These are phyloP conservation scores for Anoplius nigerrimus DNA, from an alignment of 2,888 invertebrate genomes.

Conservation along the genomic window DNA sequence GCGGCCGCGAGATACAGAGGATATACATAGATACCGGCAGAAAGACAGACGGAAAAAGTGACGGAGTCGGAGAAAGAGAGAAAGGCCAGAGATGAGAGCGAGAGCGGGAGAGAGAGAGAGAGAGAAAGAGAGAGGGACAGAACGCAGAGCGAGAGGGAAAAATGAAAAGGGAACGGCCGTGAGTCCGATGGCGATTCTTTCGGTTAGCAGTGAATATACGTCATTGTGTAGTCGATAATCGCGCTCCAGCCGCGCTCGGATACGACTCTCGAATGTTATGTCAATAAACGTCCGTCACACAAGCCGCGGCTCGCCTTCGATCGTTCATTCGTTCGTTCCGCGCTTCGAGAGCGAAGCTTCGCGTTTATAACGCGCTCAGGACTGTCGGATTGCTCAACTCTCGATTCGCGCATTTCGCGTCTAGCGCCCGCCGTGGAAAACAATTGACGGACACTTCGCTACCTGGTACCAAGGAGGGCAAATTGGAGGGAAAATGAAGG, in stretches of 20 bases:
- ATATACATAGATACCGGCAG: not conserved
- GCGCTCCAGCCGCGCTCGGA: constrained; percentile 7
- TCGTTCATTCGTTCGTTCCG: constrained; percentile 40
- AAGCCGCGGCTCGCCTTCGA: constrained; percentile 20
- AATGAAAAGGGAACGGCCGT: constrained; percentile 2
- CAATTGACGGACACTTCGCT: too few species aligned
- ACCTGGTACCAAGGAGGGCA: too few species aligned
- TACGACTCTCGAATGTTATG: constrained; percentile 37
- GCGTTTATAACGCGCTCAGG: too few species aligned
- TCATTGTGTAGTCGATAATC: constrained; percentile 29
- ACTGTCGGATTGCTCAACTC: too few species aligned
- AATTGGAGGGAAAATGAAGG: too few species aligned
- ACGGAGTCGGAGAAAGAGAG: not conserved
- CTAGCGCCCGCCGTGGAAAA: too few species aligned
- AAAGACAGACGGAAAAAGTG: not conserved
- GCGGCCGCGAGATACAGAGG: too few species aligned
- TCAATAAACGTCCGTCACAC: constrained; percentile 43
- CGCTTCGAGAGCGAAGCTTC: too few species aligned
- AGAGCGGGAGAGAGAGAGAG: not conserved
- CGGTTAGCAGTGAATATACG: constrained; percentile 18
- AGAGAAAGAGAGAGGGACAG: not conserved
- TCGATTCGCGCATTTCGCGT: too few species aligned
- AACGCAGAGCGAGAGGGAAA: not conserved
- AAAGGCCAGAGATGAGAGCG: not conserved
- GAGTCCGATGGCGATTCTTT: constrained; percentile 27